These are phyloP conservation scores for Ondatra zibethicus DNA, from an alignment of 2,113 vertebrate genomes.

Conservation along the genomic window DNA sequence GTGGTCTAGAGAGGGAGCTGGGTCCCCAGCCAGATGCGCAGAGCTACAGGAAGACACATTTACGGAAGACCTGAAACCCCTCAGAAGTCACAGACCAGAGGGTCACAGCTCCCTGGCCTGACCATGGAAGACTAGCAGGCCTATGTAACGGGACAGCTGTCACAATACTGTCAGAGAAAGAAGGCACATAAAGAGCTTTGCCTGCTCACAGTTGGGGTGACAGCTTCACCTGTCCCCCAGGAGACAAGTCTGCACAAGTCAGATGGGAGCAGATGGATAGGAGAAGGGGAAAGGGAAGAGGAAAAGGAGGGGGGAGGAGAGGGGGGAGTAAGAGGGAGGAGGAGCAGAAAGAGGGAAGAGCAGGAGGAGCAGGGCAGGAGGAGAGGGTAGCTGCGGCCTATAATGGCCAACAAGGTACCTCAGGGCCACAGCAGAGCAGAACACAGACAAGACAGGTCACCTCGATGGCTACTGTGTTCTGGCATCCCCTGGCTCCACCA, in stretches of 20 bases:
- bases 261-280: neutral
- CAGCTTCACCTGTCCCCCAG: neutral
- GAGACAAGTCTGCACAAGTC: neutral
- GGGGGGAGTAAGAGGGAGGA: neutral
- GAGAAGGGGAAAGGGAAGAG: neutral
- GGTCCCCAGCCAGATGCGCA: neutral
- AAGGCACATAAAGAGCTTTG: no score
- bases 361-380: neutral
- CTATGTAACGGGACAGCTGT: neutral
- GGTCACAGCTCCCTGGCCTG: neutral
- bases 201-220: neutral
- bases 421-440: neutral
- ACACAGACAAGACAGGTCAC: neutral
- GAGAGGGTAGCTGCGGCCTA: neutral
- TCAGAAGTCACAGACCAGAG: neutral
- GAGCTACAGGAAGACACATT: neutral
- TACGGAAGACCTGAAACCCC: neutral
- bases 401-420: neutral
- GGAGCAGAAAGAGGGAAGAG: neutral
- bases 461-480: neutral
- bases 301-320: no score
- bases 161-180: neutral
- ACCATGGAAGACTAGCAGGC: neutral
- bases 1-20: neutral
- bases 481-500: no score